A percentile compares a stretch with the other conserved stretches of the same genome.
Conservation (phyloP, 2,797 vertebrate genomes). For the Pitangus sulphuratus region DNA sequence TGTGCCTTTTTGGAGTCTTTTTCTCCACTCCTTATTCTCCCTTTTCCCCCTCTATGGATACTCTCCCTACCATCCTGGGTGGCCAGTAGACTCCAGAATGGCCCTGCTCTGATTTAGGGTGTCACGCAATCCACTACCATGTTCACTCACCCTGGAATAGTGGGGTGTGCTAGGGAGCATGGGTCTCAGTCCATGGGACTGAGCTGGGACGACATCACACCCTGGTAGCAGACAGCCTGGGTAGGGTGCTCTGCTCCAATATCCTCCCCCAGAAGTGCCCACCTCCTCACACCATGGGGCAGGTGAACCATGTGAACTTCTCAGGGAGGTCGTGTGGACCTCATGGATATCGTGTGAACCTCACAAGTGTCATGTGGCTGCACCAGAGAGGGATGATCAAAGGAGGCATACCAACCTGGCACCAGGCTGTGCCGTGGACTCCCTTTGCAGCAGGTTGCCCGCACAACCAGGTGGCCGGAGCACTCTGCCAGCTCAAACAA, state of each 20-base stretch:
- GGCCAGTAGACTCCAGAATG: neutral
- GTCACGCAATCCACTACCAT: neutral
- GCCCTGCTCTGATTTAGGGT: neutral
- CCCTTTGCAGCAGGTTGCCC: neutral
- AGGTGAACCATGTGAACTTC: neutral
- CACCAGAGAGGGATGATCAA: neutral
- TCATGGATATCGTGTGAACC: neutral
- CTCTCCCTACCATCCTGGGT: neutral
- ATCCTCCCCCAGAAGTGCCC: neutral
- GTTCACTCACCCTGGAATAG: neutral
- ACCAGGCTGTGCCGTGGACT: neutral
- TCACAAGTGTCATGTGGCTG: neutral
- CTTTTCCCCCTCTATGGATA: neutral
- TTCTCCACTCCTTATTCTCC: neutral
- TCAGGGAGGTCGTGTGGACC: neutral
- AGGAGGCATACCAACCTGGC: neutral
- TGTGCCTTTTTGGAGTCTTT: neutral
- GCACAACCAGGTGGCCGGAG: fast-evolving
- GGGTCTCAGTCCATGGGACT: neutral
- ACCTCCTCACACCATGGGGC: neutral
- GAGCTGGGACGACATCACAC: fast-evolving
- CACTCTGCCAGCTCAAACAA: neutral
- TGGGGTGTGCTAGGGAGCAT: neutral
- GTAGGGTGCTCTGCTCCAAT: fast-evolving
- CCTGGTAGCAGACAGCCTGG: fast-evolving